These are phyloP conservation scores for Synergus laeviventris DNA, from an alignment of 2,888 invertebrate species.

Conservation along the genomic window DNA sequence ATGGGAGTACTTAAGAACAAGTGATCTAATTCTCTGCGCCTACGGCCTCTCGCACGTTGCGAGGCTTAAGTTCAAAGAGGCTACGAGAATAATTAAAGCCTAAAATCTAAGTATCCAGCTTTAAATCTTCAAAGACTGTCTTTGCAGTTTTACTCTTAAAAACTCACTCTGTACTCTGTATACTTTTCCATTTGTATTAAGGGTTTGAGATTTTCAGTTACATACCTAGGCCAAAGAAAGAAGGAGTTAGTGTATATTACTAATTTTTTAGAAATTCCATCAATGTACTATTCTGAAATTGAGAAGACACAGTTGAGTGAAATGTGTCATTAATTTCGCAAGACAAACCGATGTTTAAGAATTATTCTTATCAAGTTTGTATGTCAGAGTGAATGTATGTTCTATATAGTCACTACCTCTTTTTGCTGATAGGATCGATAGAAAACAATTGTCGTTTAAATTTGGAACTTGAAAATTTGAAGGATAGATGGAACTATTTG, in stretches of 20 bases:
- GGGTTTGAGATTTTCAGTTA: not conserved
- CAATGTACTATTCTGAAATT: not conserved
- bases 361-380: conserved; percentile 23
- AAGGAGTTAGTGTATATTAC: not conserved
- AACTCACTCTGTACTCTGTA: not conserved
- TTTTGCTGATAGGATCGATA: too few relatives aligned
- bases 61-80: not conserved
- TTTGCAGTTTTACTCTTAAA: not conserved
- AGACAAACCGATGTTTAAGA: not conserved
- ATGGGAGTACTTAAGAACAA: conserved; percentile 18
- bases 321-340: not conserved
- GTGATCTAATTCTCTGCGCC: conserved; percentile 33
- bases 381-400: too few relatives aligned
- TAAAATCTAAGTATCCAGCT: not conserved
- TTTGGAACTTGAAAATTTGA: too few relatives aligned
- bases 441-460: not conserved
- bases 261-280: not conserved
- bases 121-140: not conserved
- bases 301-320: not conserved
- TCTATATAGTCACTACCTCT: too few relatives aligned
- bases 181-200: not conserved
- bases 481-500: not conserved
- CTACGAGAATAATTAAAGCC: not conserved
- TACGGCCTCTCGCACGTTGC: conserved; percentile 20
- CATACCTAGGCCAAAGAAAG: not conserved